Evolutionary conservation across 2,888 invertebrate species (phyloP).

Genomic region (Gryllus longicercus): DNA sequence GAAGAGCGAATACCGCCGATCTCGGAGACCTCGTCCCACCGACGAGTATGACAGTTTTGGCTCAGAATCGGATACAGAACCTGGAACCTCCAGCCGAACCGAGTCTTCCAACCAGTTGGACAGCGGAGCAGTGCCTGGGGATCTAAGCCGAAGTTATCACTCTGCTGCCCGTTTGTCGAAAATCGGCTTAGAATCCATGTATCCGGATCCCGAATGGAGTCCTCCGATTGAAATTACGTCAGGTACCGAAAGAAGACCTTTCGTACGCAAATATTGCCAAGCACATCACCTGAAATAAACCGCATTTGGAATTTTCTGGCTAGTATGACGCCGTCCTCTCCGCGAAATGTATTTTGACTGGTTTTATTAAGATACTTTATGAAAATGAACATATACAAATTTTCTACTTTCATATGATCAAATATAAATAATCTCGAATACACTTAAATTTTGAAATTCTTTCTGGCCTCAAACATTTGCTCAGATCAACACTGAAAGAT

Average conservation of each 20-base stretch:
- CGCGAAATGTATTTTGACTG: not conserved
- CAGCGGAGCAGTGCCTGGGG: conserved; percentile 32
- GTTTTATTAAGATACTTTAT: not conserved
- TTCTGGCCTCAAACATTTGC: no score
- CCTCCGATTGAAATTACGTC: conserved; percentile 36
- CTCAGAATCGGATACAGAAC: conserved; percentile 39
- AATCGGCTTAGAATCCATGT: conserved; percentile 26
- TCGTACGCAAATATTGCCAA: conserved; percentile 34
- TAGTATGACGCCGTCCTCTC: not conserved
- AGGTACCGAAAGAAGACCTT: conserved; percentile 32
- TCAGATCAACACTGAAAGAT: no score
- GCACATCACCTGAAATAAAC: conserved; percentile 33
- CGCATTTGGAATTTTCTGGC: conserved; percentile 32
- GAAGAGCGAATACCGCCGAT: conserved; percentile 36
- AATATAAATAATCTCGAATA: no score
- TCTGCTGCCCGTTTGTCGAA: conserved; percentile 28
- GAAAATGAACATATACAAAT: not conserved
- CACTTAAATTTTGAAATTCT: no score
- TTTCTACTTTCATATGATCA: not conserved
- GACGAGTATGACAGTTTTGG: conserved; percentile 38
- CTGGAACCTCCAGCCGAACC: conserved; percentile 38
- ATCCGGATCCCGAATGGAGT: conserved; percentile 36
- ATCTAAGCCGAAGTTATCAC: conserved; percentile 30
- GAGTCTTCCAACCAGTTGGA: conserved; percentile 39
- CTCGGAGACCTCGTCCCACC: conserved; percentile 31